Evolutionary conservation across 2,797 vertebrate genomes (phyloP), one percentile per base, ranked within the genome.

Genomic region (Mastacembelus armatus): DNA sequence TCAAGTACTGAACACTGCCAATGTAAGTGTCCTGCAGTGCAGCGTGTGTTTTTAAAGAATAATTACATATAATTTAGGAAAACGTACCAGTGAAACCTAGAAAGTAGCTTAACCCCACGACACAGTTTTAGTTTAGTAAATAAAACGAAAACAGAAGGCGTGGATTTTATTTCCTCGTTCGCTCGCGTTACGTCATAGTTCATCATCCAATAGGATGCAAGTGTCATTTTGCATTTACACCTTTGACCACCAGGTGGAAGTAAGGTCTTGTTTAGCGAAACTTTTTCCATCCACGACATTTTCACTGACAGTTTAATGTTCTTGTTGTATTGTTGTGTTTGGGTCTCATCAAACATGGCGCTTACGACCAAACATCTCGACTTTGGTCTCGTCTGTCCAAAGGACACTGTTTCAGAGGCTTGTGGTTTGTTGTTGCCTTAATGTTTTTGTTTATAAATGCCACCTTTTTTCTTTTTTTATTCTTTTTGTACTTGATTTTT

Each of bases 121-220:
- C 7, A 29, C 14, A 24, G n/a, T n/a, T n/a, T n/a, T n/a, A 15
- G 1, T 45, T 26, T 11, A 4, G 16, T 18, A 10, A n/a, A 19
- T 0, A 9, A 78, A 73, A 0, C 30, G 50, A 80, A 87, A 87
- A 66, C 47, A 67, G 66, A 77, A 1, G 10, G 0, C 5, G 0
- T 19, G 26, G 1, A 0, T 3, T 65, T 68, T 15, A 71, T 36
- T 90, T 91, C 89, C 88, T 58, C 7, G 39, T 84, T 44, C n/a
- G 26, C 0, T 0, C 0, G 0, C 0, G 3, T 16, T 24, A 2
- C 83, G 72, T 86, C 79, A 79, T 0, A 0, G 22, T 19, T 9
- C 2, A 10, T 26, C 39, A 82, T 30, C 86, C 87, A 91, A 90
- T 91, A 39, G 45, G 32, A 63, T 15, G 26, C 0, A 9, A 59